Conservation (phyloP, 2,797 vertebrate genomes). For the Brachyalestes nurse region DNA sequence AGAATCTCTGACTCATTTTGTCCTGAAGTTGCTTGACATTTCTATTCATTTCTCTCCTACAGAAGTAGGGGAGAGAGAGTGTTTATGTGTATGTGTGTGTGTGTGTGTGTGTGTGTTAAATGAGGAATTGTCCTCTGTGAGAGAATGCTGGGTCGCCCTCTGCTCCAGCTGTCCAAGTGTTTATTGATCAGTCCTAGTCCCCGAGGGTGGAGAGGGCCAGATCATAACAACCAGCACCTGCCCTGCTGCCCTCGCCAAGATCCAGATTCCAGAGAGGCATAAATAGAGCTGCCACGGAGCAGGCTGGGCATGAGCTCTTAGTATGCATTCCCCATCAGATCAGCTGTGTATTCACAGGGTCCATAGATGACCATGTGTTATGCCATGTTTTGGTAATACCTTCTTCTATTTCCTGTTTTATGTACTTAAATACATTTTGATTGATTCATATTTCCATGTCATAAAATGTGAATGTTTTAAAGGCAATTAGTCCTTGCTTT, state of each 20-base stretch:
- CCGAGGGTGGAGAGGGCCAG: constrained; percentile 52
- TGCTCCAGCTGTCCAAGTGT: constrained; percentile 72
- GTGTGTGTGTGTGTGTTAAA: not conserved
- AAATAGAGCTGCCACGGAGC: constrained; percentile 50
- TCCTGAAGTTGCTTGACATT: not conserved
- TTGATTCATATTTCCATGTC: not conserved
- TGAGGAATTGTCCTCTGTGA: constrained; percentile 59
- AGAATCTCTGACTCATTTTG: constrained; percentile 7
- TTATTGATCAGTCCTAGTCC: constrained; percentile 72
- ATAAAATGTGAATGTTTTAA: not conserved
- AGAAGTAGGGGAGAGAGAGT: constrained; percentile 58
- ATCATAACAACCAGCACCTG: constrained; percentile 64
- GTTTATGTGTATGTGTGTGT: constrained; percentile 3
- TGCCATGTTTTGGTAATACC: not conserved
- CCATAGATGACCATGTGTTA: constrained; percentile 46
- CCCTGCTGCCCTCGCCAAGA: constrained; percentile 46
- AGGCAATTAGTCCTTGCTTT: not conserved
- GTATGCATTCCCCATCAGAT: not conserved
- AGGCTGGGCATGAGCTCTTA: constrained; percentile 50
- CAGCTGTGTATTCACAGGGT: constrained; percentile 62
- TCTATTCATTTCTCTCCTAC: not conserved
- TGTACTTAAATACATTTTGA: not conserved
- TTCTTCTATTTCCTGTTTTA: not conserved
- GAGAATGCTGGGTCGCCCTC: constrained; percentile 70
- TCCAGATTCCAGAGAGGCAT: constrained; percentile 43